Evolutionary conservation across 2,888 invertebrate genomes (phyloP).

Genomic region (Parnassius orleans): DNA sequence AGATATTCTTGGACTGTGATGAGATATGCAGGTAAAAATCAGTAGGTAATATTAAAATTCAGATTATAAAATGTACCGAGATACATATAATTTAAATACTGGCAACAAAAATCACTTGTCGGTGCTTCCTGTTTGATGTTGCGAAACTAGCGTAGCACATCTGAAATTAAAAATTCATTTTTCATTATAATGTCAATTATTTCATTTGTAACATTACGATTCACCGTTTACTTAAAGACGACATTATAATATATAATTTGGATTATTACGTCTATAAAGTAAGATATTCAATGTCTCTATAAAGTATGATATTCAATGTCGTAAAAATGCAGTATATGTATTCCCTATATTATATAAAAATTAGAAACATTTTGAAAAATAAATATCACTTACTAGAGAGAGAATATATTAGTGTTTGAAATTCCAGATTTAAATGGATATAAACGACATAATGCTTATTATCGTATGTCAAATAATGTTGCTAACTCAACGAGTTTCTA

Average conservation of each 20-base stretch:
- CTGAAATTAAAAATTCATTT: constrained; percentile 31
- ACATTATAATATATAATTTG: background rate
- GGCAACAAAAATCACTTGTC: constrained; percentile 33
- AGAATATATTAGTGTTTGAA: background rate
- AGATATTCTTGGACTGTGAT: constrained; percentile 62
- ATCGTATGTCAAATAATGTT: background rate
- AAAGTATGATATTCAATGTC: background rate
- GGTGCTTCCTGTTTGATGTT: constrained; percentile 17
- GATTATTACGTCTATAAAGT: background rate
- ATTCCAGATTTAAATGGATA: background rate
- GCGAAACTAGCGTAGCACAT: constrained; percentile 27
- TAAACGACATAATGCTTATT: constrained; percentile 1
- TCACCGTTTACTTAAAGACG: background rate
- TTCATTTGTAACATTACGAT: constrained; percentile 38
- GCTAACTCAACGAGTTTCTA: constrained; percentile 17
- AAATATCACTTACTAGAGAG: background rate
- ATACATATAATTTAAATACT: constrained; percentile 28
- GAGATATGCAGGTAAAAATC: constrained; percentile 29
- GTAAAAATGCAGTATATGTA: background rate
- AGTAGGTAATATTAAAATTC: constrained; percentile 15
- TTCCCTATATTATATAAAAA: background rate
- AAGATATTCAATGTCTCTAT: no score
- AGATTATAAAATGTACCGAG: constrained; percentile 19
- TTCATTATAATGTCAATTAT: constrained; percentile 42
- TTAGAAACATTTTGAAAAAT: no score